Conservation (phyloP, 1,140 invertebrate genomes). For the Steinernema khuongi region DNA sequence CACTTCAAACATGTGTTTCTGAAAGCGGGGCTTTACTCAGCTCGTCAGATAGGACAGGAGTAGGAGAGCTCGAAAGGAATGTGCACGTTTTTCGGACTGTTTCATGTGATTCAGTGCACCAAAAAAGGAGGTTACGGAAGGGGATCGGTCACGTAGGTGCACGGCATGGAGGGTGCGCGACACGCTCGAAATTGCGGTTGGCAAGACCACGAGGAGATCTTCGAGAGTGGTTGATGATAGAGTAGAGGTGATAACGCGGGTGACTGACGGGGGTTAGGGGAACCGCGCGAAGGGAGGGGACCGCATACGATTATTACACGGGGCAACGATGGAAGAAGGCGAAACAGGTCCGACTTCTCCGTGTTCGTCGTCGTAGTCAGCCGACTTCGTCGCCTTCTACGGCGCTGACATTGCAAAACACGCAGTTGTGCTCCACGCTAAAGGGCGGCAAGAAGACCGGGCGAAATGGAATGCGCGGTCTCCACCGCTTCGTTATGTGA, state of each 20-base stretch:
- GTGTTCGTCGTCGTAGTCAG: background rate
- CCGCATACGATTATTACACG: conserved; percentile 13
- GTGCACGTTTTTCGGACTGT: too few relatives aligned
- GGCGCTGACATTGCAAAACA: conserved; percentile 11
- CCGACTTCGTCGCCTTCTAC: conserved; percentile 13
- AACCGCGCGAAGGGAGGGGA: conserved; percentile 8
- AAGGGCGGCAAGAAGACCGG: conserved; percentile 5
- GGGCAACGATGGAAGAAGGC: background rate
- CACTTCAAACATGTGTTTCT: conserved; percentile 10
- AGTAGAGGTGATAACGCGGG: conserved; percentile 10
- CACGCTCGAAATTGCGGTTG: conserved; percentile 16
- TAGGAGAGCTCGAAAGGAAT: background rate
- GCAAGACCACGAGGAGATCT: background rate
- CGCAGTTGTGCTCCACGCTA: conserved; percentile 6
- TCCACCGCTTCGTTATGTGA: conserved; percentile 5
- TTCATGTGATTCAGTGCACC: too few relatives aligned
- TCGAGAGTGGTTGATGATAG: conserved; percentile 4
- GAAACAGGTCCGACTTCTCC: conserved; percentile 9
- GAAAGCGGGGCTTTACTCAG: background rate
- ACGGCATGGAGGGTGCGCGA: too few relatives aligned
- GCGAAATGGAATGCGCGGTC: conserved; percentile 6
- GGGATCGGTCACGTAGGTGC: too few relatives aligned
- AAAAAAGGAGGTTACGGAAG: too few relatives aligned
- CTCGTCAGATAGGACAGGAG: background rate
- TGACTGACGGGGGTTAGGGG: conserved; percentile 7